Percentiles rank a stretch among this genome's conserved stretches.
phyloP scores from a whole-genome alignment of 1,140 invertebrate genomes.

The Rhopalosiphum padi region DNA sequence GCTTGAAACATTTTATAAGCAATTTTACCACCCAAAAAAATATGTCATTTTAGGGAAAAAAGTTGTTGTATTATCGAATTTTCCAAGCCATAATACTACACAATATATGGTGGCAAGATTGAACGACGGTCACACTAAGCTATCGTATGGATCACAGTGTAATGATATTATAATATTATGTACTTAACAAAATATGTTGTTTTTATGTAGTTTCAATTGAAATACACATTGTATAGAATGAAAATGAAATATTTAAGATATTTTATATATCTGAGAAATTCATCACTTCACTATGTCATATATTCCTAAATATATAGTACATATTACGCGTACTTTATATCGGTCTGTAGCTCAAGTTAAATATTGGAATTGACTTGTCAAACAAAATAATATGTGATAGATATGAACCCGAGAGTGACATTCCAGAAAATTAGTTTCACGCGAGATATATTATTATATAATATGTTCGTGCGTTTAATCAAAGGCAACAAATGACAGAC shows the following conservation, averaged over 20 bases:
- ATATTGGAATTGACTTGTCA: background rate
- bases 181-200: background rate
- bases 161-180: background rate
- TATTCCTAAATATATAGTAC: too few relatives aligned
- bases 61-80: background rate
- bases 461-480: background rate
- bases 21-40: background rate
- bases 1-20: background rate
- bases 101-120: background rate
- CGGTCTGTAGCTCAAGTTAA: background rate
- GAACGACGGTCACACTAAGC: background rate
- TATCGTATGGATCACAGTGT: background rate
- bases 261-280: background rate
- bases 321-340: background rate
- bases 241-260: background rate
- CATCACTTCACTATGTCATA: background rate
- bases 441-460: background rate
- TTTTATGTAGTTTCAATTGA: background rate
- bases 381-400: background rate
- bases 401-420: background rate
- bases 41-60: background rate
- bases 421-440: background rate
- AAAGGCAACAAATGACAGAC: constrained; percentile 56
- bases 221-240: background rate
- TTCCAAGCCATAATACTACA: background rate